These are phyloP conservation scores for Cynocephalus volans DNA, from an alignment of 2,113 vertebrate species.

Conservation along the genomic window DNA sequence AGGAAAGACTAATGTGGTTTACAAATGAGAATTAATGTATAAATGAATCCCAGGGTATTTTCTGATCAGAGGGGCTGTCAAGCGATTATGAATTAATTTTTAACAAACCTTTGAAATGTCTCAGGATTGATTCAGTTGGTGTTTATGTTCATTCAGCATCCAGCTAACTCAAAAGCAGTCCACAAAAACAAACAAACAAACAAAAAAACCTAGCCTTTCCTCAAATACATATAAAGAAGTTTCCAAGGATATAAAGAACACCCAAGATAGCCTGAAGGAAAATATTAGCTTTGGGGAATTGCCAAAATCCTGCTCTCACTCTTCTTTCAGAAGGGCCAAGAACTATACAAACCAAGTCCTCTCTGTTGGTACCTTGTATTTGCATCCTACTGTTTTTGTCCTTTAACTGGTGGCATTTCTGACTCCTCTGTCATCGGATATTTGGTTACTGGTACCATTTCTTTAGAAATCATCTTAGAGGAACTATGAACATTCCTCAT, in stretches of 20 bases:
- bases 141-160: background rate
- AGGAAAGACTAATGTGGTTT: slow-evolving; percentile 73
- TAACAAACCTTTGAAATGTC: slow-evolving; percentile 66
- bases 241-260: background rate
- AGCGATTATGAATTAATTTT: slow-evolving; percentile 74
- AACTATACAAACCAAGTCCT: background rate
- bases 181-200: background rate
- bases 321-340: background rate
- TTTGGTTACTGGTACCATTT: background rate
- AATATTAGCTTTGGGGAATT: slow-evolving; percentile 22
- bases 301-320: background rate
- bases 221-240: background rate
- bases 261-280: background rate
- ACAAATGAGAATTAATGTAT: slow-evolving; percentile 78
- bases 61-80: slow-evolving; percentile 50
- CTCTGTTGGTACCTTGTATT: background rate
- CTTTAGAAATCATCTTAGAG: slow-evolving; percentile 1
- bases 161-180: background rate
- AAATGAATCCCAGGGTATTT: slow-evolving; percentile 64
- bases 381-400: background rate
- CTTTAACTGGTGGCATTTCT: background rate
- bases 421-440: background rate
- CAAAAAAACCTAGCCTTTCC: background rate
- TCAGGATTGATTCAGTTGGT: slow-evolving; percentile 60
- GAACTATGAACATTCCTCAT: background rate